These are phyloP conservation scores for Lagopus leucura DNA, from an alignment of 2,113 vertebrate genomes.

Conservation along the genomic window DNA sequence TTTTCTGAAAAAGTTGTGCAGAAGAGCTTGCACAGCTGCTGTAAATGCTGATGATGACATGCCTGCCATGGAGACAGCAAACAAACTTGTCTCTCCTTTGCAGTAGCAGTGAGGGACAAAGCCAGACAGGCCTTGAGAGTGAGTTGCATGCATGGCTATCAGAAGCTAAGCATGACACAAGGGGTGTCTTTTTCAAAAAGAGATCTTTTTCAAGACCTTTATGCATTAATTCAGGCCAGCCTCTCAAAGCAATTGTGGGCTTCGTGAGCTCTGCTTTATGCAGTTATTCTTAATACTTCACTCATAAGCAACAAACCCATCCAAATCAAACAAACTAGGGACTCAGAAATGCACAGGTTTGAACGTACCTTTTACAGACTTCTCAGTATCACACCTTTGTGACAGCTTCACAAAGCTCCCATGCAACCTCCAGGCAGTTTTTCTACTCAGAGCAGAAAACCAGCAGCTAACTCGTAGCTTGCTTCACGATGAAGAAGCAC, in stretches of 20 bases:
- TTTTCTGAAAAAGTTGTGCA: neutral
- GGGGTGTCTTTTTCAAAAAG: too few relatives aligned
- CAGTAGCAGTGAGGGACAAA: neutral
- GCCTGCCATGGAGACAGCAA: neutral
- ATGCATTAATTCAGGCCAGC: neutral
- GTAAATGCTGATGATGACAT: neutral
- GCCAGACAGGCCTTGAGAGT: neutral
- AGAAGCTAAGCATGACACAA: neutral
- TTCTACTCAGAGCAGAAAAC: neutral
- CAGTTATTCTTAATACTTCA: neutral
- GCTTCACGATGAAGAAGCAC: neutral
- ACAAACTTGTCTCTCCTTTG: neutral
- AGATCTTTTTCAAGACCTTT: neutral
- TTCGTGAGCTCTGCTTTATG: neutral
- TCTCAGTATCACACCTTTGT: neutral
- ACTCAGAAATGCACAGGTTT: neutral
- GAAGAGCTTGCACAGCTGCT: neutral
- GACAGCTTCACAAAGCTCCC: neutral
- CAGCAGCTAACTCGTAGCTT: neutral
- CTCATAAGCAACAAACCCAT: neutral
- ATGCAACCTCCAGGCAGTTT: neutral
- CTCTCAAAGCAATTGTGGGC: neutral
- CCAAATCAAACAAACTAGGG: neutral
- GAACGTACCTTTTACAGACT: neutral
- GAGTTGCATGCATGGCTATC: rapidly evolving